Base-by-base conservation (phyloP, 2,888 invertebrate genomes). In the Tuberolachnus salignus region DNA sequence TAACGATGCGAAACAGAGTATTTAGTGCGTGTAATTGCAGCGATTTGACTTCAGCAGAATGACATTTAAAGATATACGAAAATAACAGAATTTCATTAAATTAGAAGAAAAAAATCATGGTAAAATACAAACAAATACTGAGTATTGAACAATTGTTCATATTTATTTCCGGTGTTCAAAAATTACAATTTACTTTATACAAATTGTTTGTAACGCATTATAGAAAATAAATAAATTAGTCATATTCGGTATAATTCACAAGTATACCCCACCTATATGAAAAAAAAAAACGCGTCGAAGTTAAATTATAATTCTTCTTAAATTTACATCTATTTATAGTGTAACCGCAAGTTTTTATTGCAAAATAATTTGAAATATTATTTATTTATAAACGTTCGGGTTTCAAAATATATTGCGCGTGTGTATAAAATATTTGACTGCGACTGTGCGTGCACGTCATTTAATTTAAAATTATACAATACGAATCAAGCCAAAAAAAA, bases 1-100 rank as follows among this genome's bases (percentile, higher is more conserved):
- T 16, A 70, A 53, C 14, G 44, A 16, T 16, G 21, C 57, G 46
- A 59, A 71, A 44, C 71, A 46, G 57, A 55, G 23, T 71, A 71
- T 71, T 71, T n/a, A 59, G 71, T 59, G 44, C 71, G 23, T 71
- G n/a, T 46, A 71, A 70, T 21, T 0, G 34, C 6, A 57, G 13
- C n/a, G 1, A 14, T 26, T 59, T 6, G 9, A 59, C 59, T 26
- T 21, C 21, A 16, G 23, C 21, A 16, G 23, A 49, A 66, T 66
- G 66, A 49, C 46, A 49, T 66, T 49, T 49, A 49, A 16, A 16
- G 59, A 26, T 59, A n/a, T 46, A 19, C 1, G 4, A 13, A 44
- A 16, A 46, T 46, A 63, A 1, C 11, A 6, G 16, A 34, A 34
- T 34, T 4, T 34, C 3, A 34, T 4, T 4, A 34, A 4, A 34